Percentiles rank a stretch among this genome's conserved stretches.
These are phyloP conservation scores for Linepithema humile DNA, from an alignment of 1,140 invertebrate genomes.

Conservation along the genomic window DNA sequence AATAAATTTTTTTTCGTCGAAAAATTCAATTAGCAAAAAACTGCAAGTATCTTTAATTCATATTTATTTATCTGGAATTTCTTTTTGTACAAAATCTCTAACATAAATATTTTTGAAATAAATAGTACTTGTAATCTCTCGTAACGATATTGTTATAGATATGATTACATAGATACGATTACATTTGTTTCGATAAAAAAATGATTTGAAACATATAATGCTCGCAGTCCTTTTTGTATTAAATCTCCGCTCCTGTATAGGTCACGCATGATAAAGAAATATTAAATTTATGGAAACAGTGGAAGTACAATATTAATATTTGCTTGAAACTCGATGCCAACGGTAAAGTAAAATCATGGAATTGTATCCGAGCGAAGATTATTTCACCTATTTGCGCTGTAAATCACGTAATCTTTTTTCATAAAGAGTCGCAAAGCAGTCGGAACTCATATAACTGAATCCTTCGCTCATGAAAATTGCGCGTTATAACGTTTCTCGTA, in stretches of 20 bases:
- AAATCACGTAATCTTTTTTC: constrained; percentile 2
- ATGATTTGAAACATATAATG: not conserved
- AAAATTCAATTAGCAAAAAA: not conserved
- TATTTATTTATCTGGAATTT: not conserved
- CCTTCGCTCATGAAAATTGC: constrained; percentile 43
- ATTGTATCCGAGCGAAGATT: constrained; percentile 1
- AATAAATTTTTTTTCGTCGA: not conserved
- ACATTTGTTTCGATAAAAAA: not conserved
- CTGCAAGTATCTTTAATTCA: not conserved
- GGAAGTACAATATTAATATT: constrained; percentile 17
- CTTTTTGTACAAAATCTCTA: not conserved
- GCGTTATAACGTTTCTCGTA: constrained; percentile 44
- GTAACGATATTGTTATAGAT: not conserved
- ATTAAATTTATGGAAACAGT: constrained; percentile 10
- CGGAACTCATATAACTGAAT: constrained; percentile 36
- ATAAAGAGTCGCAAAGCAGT: constrained; percentile 31
- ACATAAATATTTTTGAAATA: not conserved
- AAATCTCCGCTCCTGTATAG: constrained; percentile 15
- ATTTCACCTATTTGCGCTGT: constrained; percentile 23
- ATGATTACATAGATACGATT: not conserved
- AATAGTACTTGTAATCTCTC: not conserved
- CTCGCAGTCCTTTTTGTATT: not conserved
- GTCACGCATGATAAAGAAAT: not conserved
- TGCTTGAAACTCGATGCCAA: not conserved
- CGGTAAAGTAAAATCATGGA: not conserved